phyloP scores from a whole-genome alignment of 2,888 invertebrate genomes.

The Pocota personata region DNA sequence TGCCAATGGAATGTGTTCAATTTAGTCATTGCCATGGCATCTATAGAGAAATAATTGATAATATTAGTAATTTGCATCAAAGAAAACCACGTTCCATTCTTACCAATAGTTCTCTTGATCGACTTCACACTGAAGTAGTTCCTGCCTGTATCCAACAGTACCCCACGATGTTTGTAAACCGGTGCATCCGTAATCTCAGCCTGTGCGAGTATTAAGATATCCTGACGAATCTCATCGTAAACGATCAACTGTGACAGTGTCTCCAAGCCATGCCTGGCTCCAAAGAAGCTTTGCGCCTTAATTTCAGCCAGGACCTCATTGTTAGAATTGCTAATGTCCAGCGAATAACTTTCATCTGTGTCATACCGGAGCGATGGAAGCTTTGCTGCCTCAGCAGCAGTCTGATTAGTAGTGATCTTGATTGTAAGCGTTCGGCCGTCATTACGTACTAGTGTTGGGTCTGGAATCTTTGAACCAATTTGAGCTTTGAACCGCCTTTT shows the following conservation, averaged over 20 bases:
- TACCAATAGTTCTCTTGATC: conserved; percentile 88
- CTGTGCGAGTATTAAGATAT: conserved; percentile 84
- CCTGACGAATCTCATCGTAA: conserved; percentile 74
- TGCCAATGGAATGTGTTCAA: conserved; percentile 96
- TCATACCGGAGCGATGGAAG: conserved; percentile 79
- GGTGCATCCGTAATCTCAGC: conserved; percentile 89
- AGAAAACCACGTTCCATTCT: not conserved
- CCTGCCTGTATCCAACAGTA: conserved; percentile 93
- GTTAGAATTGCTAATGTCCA: conserved; percentile 77
- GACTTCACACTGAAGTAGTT: conserved; percentile 89
- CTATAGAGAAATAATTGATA: conserved; percentile 80
- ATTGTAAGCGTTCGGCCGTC: conserved; percentile 80
- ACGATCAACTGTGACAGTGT: conserved; percentile 79
- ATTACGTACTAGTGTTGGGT: conserved; percentile 59
- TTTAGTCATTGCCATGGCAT: conserved; percentile 93
- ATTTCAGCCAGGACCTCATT: conserved; percentile 82
- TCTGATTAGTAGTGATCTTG: conserved; percentile 77
- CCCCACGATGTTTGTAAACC: conserved; percentile 91
- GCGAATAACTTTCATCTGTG: conserved; percentile 83
- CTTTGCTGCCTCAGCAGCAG: conserved; percentile 25
- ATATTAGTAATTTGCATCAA: not conserved
- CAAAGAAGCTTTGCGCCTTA: conserved; percentile 84
- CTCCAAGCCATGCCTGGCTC: conserved; percentile 85
- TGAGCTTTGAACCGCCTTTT: conserved; percentile 79
- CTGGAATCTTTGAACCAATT: conserved; percentile 74